These are phyloP conservation scores for Dinomys branickii DNA, from an alignment of 2,113 vertebrate species.

Conservation along the genomic window DNA sequence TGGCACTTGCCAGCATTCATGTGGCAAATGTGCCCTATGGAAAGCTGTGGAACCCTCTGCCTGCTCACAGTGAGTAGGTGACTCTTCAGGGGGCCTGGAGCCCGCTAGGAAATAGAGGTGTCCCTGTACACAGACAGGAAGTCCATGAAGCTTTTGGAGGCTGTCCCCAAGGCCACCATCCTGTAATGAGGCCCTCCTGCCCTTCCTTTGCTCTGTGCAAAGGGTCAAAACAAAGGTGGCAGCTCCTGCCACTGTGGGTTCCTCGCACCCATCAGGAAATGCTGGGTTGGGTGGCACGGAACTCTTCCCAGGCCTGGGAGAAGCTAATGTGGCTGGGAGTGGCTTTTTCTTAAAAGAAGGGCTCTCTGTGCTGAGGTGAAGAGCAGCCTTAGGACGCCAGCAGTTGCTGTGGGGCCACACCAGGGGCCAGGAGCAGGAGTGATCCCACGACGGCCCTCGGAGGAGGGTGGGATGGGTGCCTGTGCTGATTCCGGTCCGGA, in stretches of 20 bases:
- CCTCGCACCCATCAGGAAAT: background rate
- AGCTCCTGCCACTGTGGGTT: accelerated
- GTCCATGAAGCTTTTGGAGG: too few species aligned
- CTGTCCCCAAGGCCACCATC: too few species aligned
- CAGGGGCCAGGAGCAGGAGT: background rate
- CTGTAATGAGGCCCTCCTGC: background rate
- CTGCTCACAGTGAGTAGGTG: background rate
- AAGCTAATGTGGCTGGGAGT: background rate
- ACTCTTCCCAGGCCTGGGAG: background rate
- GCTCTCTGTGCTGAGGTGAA: background rate
- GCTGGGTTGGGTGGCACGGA: accelerated
- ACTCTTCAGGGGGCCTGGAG: background rate
- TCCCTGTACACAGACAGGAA: background rate
- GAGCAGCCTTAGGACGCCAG: background rate
- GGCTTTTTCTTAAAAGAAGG: background rate
- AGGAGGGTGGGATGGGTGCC: accelerated
- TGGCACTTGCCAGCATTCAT: accelerated
- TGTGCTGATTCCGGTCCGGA: background rate
- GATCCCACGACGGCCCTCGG: background rate
- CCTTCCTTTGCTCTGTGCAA: background rate
- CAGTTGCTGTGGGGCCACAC: accelerated
- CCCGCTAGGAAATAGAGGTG: background rate
- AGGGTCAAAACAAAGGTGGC: background rate
- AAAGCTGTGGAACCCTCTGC: accelerated
- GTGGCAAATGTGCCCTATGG: accelerated